Base-by-base conservation (phyloP, 1,140 invertebrate species). In the Venustaconcha ellipsiformis region DNA sequence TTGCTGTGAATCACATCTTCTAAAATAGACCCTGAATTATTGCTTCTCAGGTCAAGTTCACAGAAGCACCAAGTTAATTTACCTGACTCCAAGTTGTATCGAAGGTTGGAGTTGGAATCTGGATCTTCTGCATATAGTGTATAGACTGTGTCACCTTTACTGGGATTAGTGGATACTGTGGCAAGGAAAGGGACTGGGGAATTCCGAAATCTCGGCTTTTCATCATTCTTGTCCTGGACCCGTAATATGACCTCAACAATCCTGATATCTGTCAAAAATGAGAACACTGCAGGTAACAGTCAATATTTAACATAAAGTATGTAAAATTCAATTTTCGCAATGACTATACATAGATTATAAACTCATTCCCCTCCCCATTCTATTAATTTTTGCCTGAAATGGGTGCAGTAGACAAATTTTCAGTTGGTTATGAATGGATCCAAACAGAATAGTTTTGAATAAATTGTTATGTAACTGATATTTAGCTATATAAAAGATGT, bases 21-120 rank as follows among this genome's bases (percentile, higher is more conserved):
- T 37, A 37, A 37, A 37, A 37, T 37, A 37, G 37, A 37, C 37
- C 37, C 3, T 37, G 37, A 15, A 18, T 15, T 30, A 14, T 14
- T 20, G 11, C 17, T 57, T 26, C n/a, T 14, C 26, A n/a, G 17
- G 63, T 6, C 17, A 14, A 37, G 64, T 63, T 64, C 30, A 37
- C 17, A 37, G 23, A 14, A 23, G 14, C n/a, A 30, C 18, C 5
- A 12, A 56, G 17, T 18, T 11, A 23, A 72, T 62, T 71, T 70
- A 85, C 84, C 84, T 57, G 84, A 84, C 64, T 81, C 80, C 15
- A 86, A 70, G 30, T 76, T 77, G 65, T 86, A 86, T n/a, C 71
- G 67, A 8, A 86, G 67, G 15, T 77, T 66, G 8, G 82, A 83
- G 62, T 78, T 78, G 12, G 70, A 69, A 65, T 86, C 84, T 14